A percentile compares a stretch with the other conserved stretches of the same genome.
These are phyloP conservation scores for Rhagium mordax DNA, from an alignment of 2,888 invertebrate genomes.

Conservation along the genomic window DNA sequence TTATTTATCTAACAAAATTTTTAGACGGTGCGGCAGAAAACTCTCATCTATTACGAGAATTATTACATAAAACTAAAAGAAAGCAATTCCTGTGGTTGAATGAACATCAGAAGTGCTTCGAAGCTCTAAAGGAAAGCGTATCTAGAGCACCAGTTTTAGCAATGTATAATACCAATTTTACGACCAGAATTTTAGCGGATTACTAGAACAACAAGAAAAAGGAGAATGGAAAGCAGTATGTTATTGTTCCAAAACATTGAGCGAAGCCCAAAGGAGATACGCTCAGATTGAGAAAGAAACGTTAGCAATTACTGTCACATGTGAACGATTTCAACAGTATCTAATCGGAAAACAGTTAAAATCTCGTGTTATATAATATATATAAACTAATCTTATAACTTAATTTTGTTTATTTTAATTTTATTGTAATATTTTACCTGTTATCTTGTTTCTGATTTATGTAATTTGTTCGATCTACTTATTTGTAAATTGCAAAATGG, in stretches of 20 bases:
- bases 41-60: neutral
- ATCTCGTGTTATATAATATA: too few relatives aligned
- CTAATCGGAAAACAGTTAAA: slow-evolving; percentile 39
- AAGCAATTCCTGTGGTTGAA: neutral
- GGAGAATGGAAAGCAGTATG: neutral
- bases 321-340: slow-evolving; percentile 32
- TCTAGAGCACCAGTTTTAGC: neutral
- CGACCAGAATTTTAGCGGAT: neutral
- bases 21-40: neutral
- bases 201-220: neutral
- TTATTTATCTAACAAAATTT: neutral
- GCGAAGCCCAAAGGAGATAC: slow-evolving; percentile 47
- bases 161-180: neutral
- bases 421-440: too few relatives aligned
- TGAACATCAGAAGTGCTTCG: neutral
- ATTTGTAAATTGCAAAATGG: too few relatives aligned
- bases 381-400: too few relatives aligned
- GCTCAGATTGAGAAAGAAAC: slow-evolving; percentile 55
- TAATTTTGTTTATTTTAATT: too few relatives aligned
- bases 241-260: slow-evolving; percentile 44
- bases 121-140: neutral
- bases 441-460: too few relatives aligned
- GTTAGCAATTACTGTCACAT: neutral
- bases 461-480: too few relatives aligned
- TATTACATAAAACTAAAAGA: neutral